Evolutionary conservation across 2,797 vertebrate species (phyloP).

Genomic region (Passerculus sandwichensis): DNA sequence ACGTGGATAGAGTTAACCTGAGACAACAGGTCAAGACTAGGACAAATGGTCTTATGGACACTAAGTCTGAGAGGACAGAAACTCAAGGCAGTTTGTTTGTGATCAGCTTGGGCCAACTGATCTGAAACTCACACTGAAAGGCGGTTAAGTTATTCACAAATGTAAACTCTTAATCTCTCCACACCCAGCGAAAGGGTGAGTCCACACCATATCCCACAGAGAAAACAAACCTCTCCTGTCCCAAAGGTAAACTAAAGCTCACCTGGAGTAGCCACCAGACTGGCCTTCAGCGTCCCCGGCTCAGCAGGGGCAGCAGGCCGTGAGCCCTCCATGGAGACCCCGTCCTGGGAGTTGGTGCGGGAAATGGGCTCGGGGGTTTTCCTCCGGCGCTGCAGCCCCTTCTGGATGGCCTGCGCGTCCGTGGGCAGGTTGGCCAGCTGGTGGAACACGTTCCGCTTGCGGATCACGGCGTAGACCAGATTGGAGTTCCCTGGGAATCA

Average conservation of each 20-base stretch:
- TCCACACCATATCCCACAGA: not conserved
- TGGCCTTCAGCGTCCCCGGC: conserved; percentile 92
- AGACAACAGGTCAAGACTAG: not conserved
- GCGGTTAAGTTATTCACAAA: not conserved
- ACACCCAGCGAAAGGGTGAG: not conserved
- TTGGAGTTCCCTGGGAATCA: conserved; percentile 89
- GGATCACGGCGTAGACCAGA: conserved; percentile 97
- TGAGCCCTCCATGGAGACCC: conserved; percentile 94
- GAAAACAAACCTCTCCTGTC: not conserved
- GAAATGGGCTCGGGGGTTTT: conserved; percentile 87
- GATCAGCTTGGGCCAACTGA: conserved; percentile 20
- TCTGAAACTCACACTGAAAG: not conserved
- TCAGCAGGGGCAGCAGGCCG: conserved; percentile 92
- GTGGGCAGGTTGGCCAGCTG: conserved; percentile 94
- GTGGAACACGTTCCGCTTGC: conserved; percentile 94
- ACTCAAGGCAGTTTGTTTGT: not conserved
- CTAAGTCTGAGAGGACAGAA: not conserved
- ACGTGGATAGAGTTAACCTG: not conserved
- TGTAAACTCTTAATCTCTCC: conserved; percentile 35
- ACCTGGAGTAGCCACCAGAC: conserved; percentile 95
- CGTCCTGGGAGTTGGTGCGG: conserved; percentile 92
- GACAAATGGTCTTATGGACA: not conserved
- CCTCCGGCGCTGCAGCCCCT: conserved; percentile 90
- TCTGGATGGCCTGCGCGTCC: conserved; percentile 88
- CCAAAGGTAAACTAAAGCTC: not conserved